Conservation (phyloP, 2,888 invertebrate genomes). For the Spialia ferax region DNA sequence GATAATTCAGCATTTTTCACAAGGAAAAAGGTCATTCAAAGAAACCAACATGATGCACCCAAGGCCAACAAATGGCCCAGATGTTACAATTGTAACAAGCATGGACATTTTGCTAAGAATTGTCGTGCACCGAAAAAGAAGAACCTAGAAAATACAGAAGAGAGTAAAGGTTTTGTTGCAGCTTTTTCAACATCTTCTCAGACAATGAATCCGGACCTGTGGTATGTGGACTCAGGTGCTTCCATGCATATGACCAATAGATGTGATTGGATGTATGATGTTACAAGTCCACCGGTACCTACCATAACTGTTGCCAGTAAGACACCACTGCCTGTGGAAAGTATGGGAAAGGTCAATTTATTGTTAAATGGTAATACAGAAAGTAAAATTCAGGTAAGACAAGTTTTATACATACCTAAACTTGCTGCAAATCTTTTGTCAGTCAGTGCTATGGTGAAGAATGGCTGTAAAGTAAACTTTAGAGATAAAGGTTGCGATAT, state of each 20-base stretch:
- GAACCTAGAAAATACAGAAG: not conserved
- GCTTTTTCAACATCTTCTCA: not conserved
- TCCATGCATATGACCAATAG: conserved; percentile 25
- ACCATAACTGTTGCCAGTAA: not conserved
- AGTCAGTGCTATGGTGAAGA: too few relatives aligned
- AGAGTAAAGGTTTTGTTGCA: conserved; percentile 1
- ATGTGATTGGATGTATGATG: conserved; percentile 15
- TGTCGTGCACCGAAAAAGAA: conserved; percentile 33
- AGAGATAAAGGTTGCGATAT: too few relatives aligned
- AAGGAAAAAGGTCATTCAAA: conserved; percentile 9
- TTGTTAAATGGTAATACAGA: conserved; percentile 38
- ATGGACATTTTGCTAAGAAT: conserved; percentile 36
- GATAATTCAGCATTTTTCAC: conserved; percentile 36
- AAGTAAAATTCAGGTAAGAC: not conserved
- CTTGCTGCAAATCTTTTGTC: too few relatives aligned
- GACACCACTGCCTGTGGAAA: not conserved
- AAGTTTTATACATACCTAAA: too few relatives aligned
- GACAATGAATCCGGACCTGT: not conserved
- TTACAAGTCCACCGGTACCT: not conserved
- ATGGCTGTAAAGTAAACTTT: too few relatives aligned
- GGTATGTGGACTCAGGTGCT: conserved; percentile 21
- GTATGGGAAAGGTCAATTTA: conserved; percentile 45
- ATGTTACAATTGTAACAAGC: conserved; percentile 40
- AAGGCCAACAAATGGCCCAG: conserved; percentile 30
- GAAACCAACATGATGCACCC: not conserved